phyloP scores from a whole-genome alignment of 2,113 vertebrate species.

The Neoarius graeffei region DNA sequence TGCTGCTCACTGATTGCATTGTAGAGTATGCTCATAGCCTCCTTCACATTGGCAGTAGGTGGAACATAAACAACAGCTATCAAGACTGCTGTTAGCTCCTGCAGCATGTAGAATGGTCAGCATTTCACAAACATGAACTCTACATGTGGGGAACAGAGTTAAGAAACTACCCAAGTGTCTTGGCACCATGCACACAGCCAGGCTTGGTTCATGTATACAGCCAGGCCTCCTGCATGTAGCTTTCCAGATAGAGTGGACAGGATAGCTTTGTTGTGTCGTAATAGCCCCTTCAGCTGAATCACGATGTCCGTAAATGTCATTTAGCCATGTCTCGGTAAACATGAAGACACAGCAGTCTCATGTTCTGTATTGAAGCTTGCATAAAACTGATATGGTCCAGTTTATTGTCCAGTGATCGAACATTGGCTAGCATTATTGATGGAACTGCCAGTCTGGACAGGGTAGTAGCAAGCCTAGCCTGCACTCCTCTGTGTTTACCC shows the following conservation, averaged over 20 bases:
- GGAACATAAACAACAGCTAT: too few relatives aligned
- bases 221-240: too few relatives aligned
- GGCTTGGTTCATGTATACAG: not conserved
- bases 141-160: not conserved
- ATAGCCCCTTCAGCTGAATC: not conserved
- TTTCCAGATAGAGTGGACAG: not conserved
- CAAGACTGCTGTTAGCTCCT: too few relatives aligned
- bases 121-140: not conserved
- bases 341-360: not conserved
- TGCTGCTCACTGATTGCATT: too few relatives aligned
- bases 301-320: not conserved
- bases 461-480: not conserved
- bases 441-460: not conserved
- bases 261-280: not conserved
- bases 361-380: too few relatives aligned
- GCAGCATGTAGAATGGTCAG: too few relatives aligned
- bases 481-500: not conserved
- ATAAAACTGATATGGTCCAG: not conserved
- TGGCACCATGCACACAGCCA: too few relatives aligned
- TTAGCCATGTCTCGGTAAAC: not conserved
- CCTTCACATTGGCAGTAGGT: too few relatives aligned
- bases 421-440: not conserved
- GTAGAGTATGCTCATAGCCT: too few relatives aligned
- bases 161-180: not conserved
- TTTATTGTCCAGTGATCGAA: not conserved